Base-by-base conservation (phyloP, 2,888 invertebrate genomes). In the Crossocerus cetratus region DNA sequence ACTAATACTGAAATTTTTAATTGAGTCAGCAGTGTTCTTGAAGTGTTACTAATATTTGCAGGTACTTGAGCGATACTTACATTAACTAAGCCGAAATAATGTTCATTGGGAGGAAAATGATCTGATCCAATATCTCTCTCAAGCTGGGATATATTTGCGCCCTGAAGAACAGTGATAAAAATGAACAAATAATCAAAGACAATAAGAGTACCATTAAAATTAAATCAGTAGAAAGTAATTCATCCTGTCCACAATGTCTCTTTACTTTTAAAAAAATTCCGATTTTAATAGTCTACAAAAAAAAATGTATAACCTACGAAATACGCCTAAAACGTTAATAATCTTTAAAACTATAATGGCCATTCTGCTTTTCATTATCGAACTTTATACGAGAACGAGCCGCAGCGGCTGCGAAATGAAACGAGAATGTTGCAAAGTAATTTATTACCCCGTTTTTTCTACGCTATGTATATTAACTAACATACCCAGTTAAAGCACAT, bases 61-160 rank as follows among this genome's bases (percentile, higher is more conserved):
- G 16, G 2, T 14, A 43, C 3, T 23, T 14, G 8, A 54, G 69
- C 60, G 67, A 71, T 84, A 94, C 96, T 94, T 92, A 98, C 98
- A 94, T 99, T 99, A 81, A 99, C 99, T 91, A 99, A 94, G 89
- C 99, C 99, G 93, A 99, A 99, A 91, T 98, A 99, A 91, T 99
- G 99, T 91, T 99, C 99, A 91, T 99, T 99, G 78, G 97, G 96
- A 88, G 99, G 98, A 92, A 99, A 97, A 91, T 98, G 97, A 92
- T 99, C 99, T 86, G 98, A 95, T 89, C 99, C 99, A 90, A 99
- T 99, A 93, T 99, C 99, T 93, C 98, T 96, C 93, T 99, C 99
- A 91, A 99, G 92, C 92, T 99, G 99, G 88, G 99, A 99, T 92
- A 99, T 97, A 94, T 98, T 99, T 91, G 98, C 97, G 93, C 99